phyloP scores from a whole-genome alignment of 2,113 vertebrate species.

The Proterorhinus semilunaris region DNA sequence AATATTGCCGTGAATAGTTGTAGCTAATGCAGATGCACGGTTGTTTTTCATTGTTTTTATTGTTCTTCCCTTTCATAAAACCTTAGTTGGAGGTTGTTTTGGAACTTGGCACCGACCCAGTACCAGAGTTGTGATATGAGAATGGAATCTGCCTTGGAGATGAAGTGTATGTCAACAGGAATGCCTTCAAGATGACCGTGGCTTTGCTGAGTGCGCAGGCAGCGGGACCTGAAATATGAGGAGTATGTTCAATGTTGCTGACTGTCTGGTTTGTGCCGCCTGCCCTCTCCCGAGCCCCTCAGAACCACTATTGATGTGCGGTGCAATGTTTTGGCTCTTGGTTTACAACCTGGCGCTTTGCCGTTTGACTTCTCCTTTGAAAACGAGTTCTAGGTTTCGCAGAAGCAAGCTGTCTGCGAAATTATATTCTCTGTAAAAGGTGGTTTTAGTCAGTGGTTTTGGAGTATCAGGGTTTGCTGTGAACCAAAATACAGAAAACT shows the following conservation, averaged over 20 bases:
- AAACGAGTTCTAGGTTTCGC: slow-evolving; percentile 23
- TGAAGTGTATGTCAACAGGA: slow-evolving; percentile 55
- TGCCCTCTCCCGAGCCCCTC: slow-evolving; percentile 9
- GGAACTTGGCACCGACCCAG: slow-evolving; percentile 25
- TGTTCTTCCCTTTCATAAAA: slow-evolving; percentile 6
- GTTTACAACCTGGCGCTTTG: slow-evolving; percentile 5
- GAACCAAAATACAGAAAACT: slow-evolving; percentile 12
- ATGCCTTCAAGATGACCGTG: slow-evolving; percentile 36
- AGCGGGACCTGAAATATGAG: slow-evolving; percentile 52
- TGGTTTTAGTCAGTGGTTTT: slow-evolving; percentile 27
- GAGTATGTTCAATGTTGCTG: slow-evolving; percentile 54
- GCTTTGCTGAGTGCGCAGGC: slow-evolving; percentile 55
- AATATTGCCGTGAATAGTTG: no score
- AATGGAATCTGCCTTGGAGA: slow-evolving; percentile 42
- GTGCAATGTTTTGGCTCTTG: slow-evolving; percentile 33
- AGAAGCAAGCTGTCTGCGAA: slow-evolving; percentile 29
- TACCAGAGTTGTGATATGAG: slow-evolving; percentile 27
- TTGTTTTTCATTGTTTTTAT: neutral
- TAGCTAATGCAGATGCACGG: no score
- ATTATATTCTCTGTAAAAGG: slow-evolving; percentile 38
- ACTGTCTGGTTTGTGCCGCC: slow-evolving; percentile 35
- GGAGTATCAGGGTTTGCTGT: slow-evolving; percentile 3
- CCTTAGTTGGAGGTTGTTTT: slow-evolving; percentile 2
- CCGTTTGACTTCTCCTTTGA: slow-evolving; percentile 29
- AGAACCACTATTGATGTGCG: slow-evolving; percentile 39